These are phyloP conservation scores for Pelobates fuscus DNA, from an alignment of 2,113 vertebrate species.

Conservation along the genomic window DNA sequence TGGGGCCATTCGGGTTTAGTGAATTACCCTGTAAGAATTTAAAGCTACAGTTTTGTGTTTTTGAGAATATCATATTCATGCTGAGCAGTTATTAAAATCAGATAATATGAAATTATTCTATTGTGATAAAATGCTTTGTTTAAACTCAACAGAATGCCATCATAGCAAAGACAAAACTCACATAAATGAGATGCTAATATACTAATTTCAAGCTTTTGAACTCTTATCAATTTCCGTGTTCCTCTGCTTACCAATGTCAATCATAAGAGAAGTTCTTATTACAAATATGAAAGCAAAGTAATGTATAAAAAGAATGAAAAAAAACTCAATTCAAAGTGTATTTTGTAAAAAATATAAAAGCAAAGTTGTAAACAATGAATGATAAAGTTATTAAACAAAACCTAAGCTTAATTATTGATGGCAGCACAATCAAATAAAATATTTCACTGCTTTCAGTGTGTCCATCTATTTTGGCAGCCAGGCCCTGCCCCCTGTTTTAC, in stretches of 20 bases:
- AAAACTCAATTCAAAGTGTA: background rate
- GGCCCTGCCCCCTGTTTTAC: no score
- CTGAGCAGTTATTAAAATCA: background rate
- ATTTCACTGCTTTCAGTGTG: no score
- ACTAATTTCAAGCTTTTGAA: background rate
- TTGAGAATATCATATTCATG: background rate
- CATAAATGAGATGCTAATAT: background rate
- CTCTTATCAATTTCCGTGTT: background rate
- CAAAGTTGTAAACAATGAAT: background rate
- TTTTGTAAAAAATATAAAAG: background rate
- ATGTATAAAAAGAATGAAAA: background rate
- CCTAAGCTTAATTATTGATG: background rate
- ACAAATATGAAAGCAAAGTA: background rate
- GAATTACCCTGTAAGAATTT: no score
- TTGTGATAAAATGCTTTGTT: slow-evolving; percentile 1
- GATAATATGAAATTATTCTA: background rate
- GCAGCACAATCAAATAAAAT: no score
- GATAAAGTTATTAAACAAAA: background rate
- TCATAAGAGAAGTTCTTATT: background rate
- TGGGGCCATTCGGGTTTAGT: no score
- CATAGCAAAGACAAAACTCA: background rate
- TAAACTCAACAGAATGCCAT: background rate
- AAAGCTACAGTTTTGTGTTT: background rate
- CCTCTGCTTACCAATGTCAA: background rate
- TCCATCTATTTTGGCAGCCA: no score